These are phyloP conservation scores for Brachionus asplanchnoidis DNA, from an alignment of 1,140 invertebrate species.

Conservation along the genomic window DNA sequence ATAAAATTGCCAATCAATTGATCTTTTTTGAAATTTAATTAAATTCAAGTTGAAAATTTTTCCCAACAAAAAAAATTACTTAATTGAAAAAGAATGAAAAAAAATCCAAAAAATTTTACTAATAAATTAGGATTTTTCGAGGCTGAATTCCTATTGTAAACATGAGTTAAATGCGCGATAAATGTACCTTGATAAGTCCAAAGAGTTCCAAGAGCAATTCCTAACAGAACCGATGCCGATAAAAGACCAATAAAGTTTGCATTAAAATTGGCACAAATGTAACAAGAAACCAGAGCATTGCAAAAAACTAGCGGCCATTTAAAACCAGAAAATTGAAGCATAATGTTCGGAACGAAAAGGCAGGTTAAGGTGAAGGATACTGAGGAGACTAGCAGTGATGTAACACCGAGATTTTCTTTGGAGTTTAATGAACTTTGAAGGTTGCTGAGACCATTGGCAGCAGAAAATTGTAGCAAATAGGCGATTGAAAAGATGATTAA, in stretches of 20 bases:
- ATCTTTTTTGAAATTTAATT: not conserved
- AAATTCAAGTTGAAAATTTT: not conserved
- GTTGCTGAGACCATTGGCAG: not conserved
- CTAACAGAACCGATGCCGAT: not conserved
- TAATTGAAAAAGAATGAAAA: constrained; percentile 33
- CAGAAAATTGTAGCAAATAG: constrained; percentile 31
- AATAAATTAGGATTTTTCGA: not conserved
- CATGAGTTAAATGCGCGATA: not conserved
- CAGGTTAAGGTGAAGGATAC: not conserved
- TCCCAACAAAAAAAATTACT: not conserved
- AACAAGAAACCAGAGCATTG: not conserved
- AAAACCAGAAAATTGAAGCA: not conserved
- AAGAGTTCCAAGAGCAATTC: not conserved
- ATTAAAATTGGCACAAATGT: not conserved
- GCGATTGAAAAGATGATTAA: not conserved
- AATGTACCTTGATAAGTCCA: constrained; percentile 23
- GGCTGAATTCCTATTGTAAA: not conserved
- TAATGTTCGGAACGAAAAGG: not conserved
- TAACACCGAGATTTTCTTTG: constrained; percentile 1
- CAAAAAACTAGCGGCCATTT: constrained; percentile 24
- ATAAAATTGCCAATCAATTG: constrained; percentile 22
- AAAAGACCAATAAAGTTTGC: not conserved
- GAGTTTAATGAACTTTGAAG: constrained; percentile 27
- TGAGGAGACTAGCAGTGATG: not conserved
- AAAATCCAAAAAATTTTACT: constrained; percentile 36